A percentile compares a stretch with the other conserved stretches of the same genome.
These are phyloP conservation scores for Troilus luridus DNA, from an alignment of 2,888 invertebrate genomes.

Conservation along the genomic window DNA sequence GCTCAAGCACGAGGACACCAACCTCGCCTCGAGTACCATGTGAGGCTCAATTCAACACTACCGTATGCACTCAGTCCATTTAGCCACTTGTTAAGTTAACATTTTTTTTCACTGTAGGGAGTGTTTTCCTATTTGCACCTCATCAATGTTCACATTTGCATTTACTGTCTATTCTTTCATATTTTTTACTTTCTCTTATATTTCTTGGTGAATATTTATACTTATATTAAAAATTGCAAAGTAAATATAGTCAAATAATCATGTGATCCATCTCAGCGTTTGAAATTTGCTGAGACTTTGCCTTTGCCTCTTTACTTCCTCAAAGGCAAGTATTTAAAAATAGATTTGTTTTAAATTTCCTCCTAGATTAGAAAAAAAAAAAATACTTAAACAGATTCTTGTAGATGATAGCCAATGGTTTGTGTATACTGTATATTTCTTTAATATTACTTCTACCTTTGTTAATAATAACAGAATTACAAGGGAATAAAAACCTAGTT, in stretches of 20 bases:
- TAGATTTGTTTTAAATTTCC: not conserved
- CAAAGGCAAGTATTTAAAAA: not conserved
- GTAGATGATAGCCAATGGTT: not conserved
- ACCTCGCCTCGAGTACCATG: constrained; percentile 89
- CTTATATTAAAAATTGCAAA: not conserved
- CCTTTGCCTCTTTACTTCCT: not conserved
- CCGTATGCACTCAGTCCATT: constrained; percentile 52
- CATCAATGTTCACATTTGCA: constrained; percentile 5
- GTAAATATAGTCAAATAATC: not conserved
- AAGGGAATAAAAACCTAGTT: too few species aligned
- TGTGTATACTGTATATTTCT: not conserved
- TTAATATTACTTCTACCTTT: too few species aligned
- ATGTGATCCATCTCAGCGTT: not conserved
- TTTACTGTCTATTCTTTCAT: not conserved
- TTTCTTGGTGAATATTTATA: not conserved
- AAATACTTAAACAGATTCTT: not conserved
- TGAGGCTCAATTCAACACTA: constrained; percentile 71
- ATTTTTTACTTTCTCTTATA: not conserved
- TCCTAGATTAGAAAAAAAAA: not conserved
- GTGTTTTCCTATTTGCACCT: constrained; percentile 32
- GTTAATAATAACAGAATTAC: too few species aligned
- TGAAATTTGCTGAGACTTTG: not conserved
- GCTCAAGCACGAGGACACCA: constrained; percentile 89
- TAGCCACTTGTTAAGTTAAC: constrained; percentile 25
- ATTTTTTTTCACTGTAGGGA: not conserved